These are phyloP conservation scores for Corella eumyota DNA, from an alignment of 23 tunicate genomes.

Conservation along the genomic window DNA sequence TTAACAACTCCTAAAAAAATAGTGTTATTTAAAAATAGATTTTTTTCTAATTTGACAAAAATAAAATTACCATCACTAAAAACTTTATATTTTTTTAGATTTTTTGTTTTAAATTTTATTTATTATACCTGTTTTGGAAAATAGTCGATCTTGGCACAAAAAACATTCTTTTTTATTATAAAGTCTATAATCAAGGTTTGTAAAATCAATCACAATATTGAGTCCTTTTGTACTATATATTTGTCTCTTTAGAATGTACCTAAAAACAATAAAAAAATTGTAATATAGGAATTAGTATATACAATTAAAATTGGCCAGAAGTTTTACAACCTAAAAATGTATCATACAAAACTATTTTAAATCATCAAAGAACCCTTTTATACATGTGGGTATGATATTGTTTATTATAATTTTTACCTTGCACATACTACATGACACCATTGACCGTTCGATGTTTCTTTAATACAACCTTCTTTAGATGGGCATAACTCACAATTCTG, in stretches of 20 bases:
- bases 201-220: constrained; percentile 11
- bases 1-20: too few relatives aligned
- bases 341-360: too few relatives aligned
- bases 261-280: constrained; percentile 4
- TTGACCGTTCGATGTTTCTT: constrained; percentile 59
- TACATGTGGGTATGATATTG: too few relatives aligned
- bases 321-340: too few relatives aligned
- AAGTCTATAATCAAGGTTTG: constrained; percentile 24
- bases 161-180: constrained; percentile 66
- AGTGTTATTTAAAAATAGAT: too few relatives aligned
- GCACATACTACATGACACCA: constrained; percentile 91
- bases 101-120: too few relatives aligned
- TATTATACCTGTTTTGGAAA: constrained; percentile 83
- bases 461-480: constrained; percentile 34
- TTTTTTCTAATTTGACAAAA: too few relatives aligned
- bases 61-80: too few relatives aligned
- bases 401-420: constrained; percentile 33
- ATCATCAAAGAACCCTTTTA: too few relatives aligned
- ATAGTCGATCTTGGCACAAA: constrained; percentile 56
- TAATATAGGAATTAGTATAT: background rate
- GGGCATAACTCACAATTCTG: constrained; percentile 77
- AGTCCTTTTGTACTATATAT: constrained; percentile 2
- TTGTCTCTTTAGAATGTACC: constrained; percentile 39
- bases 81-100: too few relatives aligned
- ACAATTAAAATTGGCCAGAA: too few relatives aligned